Evolutionary conservation across 2,888 invertebrate genomes (phyloP), one percentile per base, ranked within the genome.

Genomic region (Xestia sexstrigata): DNA sequence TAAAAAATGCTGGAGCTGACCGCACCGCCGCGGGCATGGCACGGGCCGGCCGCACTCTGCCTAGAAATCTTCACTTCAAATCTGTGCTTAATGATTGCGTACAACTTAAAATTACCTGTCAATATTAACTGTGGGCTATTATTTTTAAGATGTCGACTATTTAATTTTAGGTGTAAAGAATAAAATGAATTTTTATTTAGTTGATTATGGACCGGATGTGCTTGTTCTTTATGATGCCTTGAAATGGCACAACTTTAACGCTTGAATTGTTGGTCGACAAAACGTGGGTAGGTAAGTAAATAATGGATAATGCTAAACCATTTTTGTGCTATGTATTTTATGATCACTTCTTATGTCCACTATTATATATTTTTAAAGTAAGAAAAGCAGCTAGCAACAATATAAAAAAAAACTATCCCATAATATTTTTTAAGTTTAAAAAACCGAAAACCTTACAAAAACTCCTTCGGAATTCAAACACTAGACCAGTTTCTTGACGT

Each of bases 11-110:
- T 85, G 90, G 87, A 84, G 87, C 88, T 79, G 86, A 85, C 85
- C 87, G 86, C 83, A 80, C 82, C 79, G 94, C 94, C 94, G 76
- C 91, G 80, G 94, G 94, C 94, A 84, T 94, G 94, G 94, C 94
- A 94, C 94, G 94, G 93, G 94, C 94, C 93, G 89, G 86, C 87
- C 85, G 85, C 82, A 86, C 90, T 91, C 89, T 89, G 92, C 89
- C 94, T 94, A 94, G 94, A 91, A 92, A 92, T 92, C 91, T 91
- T 92, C 91, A 88, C 90, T 88, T 87, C 85, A 85, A 89, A 90
- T 90, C 91, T 89, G 88, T 89, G 87, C 86, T 84, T 91, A 92
- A 91, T 91, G 89, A 91, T 91, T 91, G 90, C 92, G 90, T 91
- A 90, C 90, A 89, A 89, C 89, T 91, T 89, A 85, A 87, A 90